Evolutionary conservation across 1,140 invertebrate genomes (phyloP), one percentile per base, ranked within the genome.

Genomic region (Bombus waltoni): DNA sequence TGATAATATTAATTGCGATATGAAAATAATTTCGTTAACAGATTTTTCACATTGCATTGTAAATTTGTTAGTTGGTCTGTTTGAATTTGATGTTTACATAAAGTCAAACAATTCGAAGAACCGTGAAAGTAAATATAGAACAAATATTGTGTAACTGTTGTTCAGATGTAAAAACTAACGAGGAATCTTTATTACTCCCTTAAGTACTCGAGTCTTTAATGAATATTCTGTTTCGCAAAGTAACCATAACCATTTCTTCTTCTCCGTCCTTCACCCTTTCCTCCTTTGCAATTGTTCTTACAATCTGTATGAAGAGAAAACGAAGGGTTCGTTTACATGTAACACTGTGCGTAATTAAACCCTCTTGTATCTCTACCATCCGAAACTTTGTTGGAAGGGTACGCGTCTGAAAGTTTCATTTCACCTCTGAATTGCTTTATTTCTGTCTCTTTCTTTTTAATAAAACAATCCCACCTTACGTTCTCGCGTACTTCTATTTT

Each of bases 321-420:
- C 74, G 11, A 59, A 71, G 75, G 47, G 71, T 53, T 84, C 65
- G 47, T 71, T 70, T 84, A 66, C 75, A 84, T 47, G 74, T 44
- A 70, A 62, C 47, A 70, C 44, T 9, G 82, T 42, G 44, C 59
- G 82, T 79, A 84, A 84, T 84, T 84, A 84, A 84, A 84, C 62
- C 71, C 35, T 68, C 65, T 78, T 79, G 68, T 71, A 44, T 78
- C 38, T 28, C 28, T 22, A 40, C 22, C 35, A 42, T 68, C 65
- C 71, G 22, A 47, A 78, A 70, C n/a, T 42, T 83, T 32, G 10
- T n/a, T 78, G 77, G 78, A 83, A 83, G 53, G 81, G 62, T 53
- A 47, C 35, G 40, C 47, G 38, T 25, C 74, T 57, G 65, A 42
- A 77, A 78, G 74, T 83, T 83, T 77, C 82, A 78, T 83, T 78